Conservation (phyloP, 2,113 vertebrate species). For the Felis chaus region DNA sequence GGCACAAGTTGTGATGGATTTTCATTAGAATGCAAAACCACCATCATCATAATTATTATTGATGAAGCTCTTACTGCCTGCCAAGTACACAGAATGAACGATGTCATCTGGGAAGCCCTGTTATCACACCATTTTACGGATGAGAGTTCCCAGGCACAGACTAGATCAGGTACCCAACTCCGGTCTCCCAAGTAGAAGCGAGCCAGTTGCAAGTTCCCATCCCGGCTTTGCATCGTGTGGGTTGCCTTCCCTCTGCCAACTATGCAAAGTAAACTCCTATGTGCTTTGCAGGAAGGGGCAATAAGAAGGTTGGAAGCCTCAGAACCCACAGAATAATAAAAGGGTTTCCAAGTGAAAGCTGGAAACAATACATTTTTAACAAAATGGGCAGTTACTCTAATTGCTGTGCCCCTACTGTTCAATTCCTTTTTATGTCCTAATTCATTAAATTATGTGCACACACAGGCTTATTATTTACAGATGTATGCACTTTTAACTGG, state of each 20-base stretch:
- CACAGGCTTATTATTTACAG: constrained; percentile 86
- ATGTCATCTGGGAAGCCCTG: neutral
- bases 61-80: neutral
- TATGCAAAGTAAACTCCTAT: neutral
- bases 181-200: neutral
- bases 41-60: neutral
- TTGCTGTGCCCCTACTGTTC: constrained; percentile 85
- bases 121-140: too few species aligned
- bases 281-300: neutral
- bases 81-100: neutral
- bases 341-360: constrained; percentile 79
- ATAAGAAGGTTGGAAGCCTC: constrained; percentile 3
- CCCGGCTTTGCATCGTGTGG: neutral
- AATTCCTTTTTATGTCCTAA: constrained; percentile 86
- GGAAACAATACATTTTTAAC: constrained; percentile 85
- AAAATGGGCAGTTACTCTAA: constrained; percentile 84
- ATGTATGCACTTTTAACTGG: constrained; percentile 82
- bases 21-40: neutral
- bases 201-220: neutral
- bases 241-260: neutral
- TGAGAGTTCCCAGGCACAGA: neutral
- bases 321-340: constrained; percentile 58
- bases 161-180: neutral
- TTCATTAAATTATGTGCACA: constrained; percentile 85
- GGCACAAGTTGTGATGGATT: neutral